These are phyloP conservation scores for Brachionus asplanchnoidis DNA, from an alignment of 1,140 invertebrate species.

Conservation along the genomic window DNA sequence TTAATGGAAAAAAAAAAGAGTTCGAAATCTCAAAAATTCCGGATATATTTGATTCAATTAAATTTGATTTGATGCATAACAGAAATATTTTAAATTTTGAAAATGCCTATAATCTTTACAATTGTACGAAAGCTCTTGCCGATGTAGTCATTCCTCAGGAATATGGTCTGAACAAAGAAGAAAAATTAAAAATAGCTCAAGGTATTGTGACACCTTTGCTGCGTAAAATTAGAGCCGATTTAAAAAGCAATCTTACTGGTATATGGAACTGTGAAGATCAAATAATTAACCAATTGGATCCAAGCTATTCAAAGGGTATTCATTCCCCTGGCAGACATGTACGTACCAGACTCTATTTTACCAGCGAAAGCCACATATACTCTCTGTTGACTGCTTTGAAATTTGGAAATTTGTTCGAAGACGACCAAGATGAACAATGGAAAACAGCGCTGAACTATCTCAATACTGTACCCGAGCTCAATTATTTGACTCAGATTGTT, in stretches of 20 bases:
- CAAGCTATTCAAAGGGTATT: slow-evolving; percentile 76
- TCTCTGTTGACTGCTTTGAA: slow-evolving; percentile 89
- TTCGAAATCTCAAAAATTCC: slow-evolving; percentile 99
- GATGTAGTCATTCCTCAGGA: slow-evolving; percentile 99
- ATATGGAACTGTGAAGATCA: slow-evolving; percentile 38
- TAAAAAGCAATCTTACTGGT: slow-evolving; percentile 37
- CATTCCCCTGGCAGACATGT: slow-evolving; percentile 95
- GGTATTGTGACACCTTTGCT: slow-evolving; percentile 92
- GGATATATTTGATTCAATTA: slow-evolving; percentile 99
- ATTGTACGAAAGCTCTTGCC: slow-evolving; percentile 86
- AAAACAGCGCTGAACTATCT: slow-evolving; percentile 95
- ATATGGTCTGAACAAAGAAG: slow-evolving; percentile 89
- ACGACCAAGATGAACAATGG: slow-evolving; percentile 92
- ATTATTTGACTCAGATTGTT: slow-evolving; percentile 98
- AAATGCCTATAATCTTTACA: slow-evolving; percentile 87
- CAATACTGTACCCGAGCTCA: slow-evolving; percentile 90
- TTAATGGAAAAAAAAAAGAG: slow-evolving; percentile 69
- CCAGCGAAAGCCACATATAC: slow-evolving; percentile 98
- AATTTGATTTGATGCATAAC: slow-evolving; percentile 95
- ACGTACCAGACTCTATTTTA: slow-evolving; percentile 92
- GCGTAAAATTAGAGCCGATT: slow-evolving; percentile 79
- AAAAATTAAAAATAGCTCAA: slow-evolving; percentile 92
- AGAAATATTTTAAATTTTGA: slow-evolving; percentile 87
- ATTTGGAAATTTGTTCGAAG: slow-evolving; percentile 84
- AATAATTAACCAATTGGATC: slow-evolving; percentile 32